These are phyloP conservation scores for Drosophila oshimai DNA, from an alignment of 1,140 invertebrate genomes.

Conservation along the genomic window DNA sequence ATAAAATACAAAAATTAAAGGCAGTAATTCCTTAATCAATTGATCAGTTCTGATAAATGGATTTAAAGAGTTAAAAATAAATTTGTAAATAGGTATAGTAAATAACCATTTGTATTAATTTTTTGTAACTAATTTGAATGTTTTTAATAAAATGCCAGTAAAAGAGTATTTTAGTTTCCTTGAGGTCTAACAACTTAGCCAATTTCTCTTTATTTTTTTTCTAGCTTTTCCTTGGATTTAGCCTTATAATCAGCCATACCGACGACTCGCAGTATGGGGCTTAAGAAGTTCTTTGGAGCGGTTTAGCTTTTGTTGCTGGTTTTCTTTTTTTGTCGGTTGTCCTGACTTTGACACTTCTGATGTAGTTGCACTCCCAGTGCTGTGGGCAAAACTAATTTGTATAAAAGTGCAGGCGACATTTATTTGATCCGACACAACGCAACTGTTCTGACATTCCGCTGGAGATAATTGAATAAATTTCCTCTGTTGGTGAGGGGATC, in stretches of 20 bases:
- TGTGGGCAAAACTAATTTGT: constrained; percentile 67
- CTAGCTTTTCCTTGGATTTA: constrained; percentile 10
- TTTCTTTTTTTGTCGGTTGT: constrained; percentile 3
- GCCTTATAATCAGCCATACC: constrained; percentile 56
- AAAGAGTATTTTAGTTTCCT: background rate
- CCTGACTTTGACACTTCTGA: constrained; percentile 22
- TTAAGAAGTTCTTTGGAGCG: constrained; percentile 58
- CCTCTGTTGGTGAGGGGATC: background rate
- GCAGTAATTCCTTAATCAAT: too few species aligned
- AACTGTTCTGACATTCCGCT: constrained; percentile 20
- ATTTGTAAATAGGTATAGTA: too few species aligned
- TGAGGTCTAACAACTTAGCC: too few species aligned
- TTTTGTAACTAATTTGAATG: too few species aligned
- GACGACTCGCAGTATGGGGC: constrained; percentile 20
- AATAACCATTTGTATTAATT: background rate
- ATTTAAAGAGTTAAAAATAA: too few species aligned
- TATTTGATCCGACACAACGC: constrained; percentile 60
- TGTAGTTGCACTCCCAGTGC: constrained; percentile 19
- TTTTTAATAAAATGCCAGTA: too few species aligned
- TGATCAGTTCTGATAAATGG: too few species aligned
- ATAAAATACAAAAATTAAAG: too few species aligned
- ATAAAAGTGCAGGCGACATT: constrained; percentile 72
- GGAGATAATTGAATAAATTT: constrained; percentile 62
- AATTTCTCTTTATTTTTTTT: background rate
- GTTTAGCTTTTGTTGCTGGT: constrained; percentile 11